Evolutionary conservation across 2,113 vertebrate species (phyloP).

Genomic region (Megalops atlanticus): DNA sequence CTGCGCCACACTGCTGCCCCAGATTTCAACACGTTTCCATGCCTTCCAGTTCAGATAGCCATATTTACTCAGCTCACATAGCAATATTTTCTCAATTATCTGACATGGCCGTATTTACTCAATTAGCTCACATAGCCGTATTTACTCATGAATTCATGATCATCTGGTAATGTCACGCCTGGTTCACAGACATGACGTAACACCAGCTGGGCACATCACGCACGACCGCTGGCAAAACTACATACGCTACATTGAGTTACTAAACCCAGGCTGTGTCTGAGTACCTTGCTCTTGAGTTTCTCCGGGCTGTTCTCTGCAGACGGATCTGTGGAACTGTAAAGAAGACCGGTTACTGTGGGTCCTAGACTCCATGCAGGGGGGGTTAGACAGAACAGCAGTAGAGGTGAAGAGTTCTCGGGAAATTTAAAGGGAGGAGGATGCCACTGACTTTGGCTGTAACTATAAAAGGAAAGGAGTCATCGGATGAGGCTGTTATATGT

Average conservation of each 20-base stretch:
- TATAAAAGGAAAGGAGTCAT: too few species aligned
- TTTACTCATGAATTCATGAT: not conserved
- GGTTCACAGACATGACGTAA: not conserved
- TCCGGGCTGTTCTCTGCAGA: slow-evolving; percentile 81
- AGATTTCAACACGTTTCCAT: too few species aligned
- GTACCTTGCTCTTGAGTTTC: slow-evolving; percentile 84
- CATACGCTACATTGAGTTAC: not conserved
- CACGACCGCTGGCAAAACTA: too few species aligned
- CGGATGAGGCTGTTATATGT: too few species aligned
- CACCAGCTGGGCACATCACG: not conserved
- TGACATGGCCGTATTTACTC: too few species aligned
- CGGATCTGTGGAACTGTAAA: slow-evolving; percentile 75
- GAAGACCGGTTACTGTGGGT: slow-evolving; percentile 69
- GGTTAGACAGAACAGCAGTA: slow-evolving; percentile 68
- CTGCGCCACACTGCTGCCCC: too few species aligned
- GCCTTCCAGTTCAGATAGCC: too few species aligned
- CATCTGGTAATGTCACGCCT: not conserved
- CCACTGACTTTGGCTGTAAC: too few species aligned
- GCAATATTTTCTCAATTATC: too few species aligned
- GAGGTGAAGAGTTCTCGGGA: slow-evolving; percentile 61
- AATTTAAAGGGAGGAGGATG: slow-evolving; percentile 21
- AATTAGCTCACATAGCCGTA: too few species aligned
- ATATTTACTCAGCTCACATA: too few species aligned
- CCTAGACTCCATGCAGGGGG: slow-evolving; percentile 66
- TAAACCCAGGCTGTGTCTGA: slow-evolving; percentile 13